phyloP scores from a whole-genome alignment of 1,140 invertebrate genomes.

The Patella vulgata region DNA sequence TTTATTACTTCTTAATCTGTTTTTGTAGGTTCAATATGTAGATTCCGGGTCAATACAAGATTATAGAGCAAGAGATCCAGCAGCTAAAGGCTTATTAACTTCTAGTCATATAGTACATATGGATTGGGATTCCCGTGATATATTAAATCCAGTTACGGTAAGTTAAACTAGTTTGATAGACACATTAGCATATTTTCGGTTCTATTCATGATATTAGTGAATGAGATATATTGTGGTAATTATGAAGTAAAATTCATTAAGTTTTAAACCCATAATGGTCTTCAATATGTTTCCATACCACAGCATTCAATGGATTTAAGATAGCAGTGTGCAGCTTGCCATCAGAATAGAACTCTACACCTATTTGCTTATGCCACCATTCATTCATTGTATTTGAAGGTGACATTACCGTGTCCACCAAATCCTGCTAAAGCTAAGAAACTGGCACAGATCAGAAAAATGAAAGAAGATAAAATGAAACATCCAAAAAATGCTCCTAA shows the following conservation, averaged over 20 bases:
- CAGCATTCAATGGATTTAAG: too few species aligned
- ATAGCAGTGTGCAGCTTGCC: too few species aligned
- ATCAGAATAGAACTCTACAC: too few species aligned
- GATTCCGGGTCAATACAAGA: slow-evolving; percentile 52
- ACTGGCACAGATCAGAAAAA: slow-evolving; percentile 51
- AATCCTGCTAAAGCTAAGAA: slow-evolving; percentile 57
- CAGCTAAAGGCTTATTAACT: slow-evolving; percentile 50
- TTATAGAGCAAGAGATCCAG: slow-evolving; percentile 30
- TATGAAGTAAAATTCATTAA: neutral
- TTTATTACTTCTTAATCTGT: too few species aligned
- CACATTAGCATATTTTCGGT: neutral
- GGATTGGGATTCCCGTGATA: slow-evolving; percentile 44
- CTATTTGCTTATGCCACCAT: too few species aligned
- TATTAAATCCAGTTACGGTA: slow-evolving; percentile 52
- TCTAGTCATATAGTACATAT: slow-evolving; percentile 54
- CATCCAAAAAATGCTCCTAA: slow-evolving; percentile 20
- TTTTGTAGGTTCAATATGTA: slow-evolving; percentile 56
- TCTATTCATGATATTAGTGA: neutral
- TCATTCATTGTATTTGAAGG: too few species aligned
- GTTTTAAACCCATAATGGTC: too few species aligned
- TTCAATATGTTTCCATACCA: too few species aligned
- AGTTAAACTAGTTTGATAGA: slow-evolving; percentile 4
- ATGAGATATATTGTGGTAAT: neutral
- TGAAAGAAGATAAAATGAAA: slow-evolving; percentile 62
- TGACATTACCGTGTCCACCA: slow-evolving; percentile 46